Base-by-base conservation (phyloP, 2,113 vertebrate species). In the Rhineura floridana region DNA sequence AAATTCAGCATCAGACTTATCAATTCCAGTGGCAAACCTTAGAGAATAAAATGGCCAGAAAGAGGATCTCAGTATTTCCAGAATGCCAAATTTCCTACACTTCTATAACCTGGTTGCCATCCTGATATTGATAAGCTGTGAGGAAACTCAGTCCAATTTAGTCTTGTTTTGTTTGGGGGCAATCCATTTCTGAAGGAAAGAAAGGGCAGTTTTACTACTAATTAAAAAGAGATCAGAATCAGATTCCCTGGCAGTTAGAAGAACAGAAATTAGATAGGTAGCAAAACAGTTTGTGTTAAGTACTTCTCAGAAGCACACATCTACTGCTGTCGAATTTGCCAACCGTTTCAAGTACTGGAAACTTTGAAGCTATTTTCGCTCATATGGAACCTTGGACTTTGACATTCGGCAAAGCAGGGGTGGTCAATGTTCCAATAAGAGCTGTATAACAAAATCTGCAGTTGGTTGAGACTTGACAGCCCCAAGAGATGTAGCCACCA, bases 241-340 rank as follows among this genome's bases (percentile, higher is more conserved):
- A 80, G 23, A 7, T 78, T 13, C 6, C 83, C 21, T 50, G 6
- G 88, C 81, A 88, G 62, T 55, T 83, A 81, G 84, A 15, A 63
- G 87, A 25, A 63, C 33, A 50, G 88, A 93, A 84, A 93, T 67
- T 59, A 6, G 72, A 77, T 80, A 78, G 73, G 69, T n/a, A 92
- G n/a, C n/a, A n/a, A n/a, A 78, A 90, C 90, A 94, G 91, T 36
- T 84, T 86, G 75, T 72, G 36, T 87, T 48, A 69, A 67, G 86
- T 86, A 86, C 89, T 91, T 52, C 87, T 88, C 84, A 85, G 84
- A 83, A 84, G 63, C 90, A 81, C 50, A 10, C 84, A 0, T 1
- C 9, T 89, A 50, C 0, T 33, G 42, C 12, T 88, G 89, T 65
- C 81, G 33, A 88, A 85, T 69, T 21, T 91, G 87, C 76, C 65